A percentile compares a stretch with the other conserved stretches of the same genome.
phyloP scores from a whole-genome alignment of 2,888 invertebrate species.

The Clostera curtula region DNA sequence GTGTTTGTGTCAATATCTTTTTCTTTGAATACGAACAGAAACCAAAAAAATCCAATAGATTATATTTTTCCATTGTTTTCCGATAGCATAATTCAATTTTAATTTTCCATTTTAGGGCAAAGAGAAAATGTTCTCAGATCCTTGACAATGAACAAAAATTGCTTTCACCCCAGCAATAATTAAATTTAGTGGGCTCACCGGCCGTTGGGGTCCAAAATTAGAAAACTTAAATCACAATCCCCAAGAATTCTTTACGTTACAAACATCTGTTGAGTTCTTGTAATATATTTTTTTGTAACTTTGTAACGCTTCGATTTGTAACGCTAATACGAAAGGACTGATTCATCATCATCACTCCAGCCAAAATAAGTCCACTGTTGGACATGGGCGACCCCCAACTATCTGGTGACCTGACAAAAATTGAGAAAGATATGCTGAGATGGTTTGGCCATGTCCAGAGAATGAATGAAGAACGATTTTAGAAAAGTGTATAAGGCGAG shows the following conservation, averaged over 20 bases:
- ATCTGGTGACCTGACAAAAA: too few relatives aligned
- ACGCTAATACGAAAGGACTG: too few relatives aligned
- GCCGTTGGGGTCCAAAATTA: conserved; percentile 30
- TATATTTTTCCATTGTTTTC: conserved; percentile 7
- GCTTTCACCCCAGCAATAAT: conserved; percentile 26
- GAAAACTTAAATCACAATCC: conserved; percentile 32
- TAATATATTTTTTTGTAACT: conserved; percentile 19
- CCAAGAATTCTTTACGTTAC: conserved; percentile 23
- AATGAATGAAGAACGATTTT: too few relatives aligned
- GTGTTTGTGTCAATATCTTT: too few relatives aligned
- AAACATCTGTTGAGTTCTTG: conserved; percentile 29
- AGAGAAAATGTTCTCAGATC: conserved; percentile 3
- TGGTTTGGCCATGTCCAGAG: too few relatives aligned
- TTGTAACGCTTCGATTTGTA: too few relatives aligned
- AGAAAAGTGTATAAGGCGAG: too few relatives aligned
- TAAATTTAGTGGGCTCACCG: conserved; percentile 26
- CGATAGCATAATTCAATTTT: conserved; percentile 9
- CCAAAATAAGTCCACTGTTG: too few relatives aligned
- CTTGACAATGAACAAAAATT: conserved; percentile 10
- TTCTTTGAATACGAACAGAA: too few relatives aligned
- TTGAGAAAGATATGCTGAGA: too few relatives aligned
- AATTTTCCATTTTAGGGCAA: conserved; percentile 2
- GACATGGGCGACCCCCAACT: too few relatives aligned
- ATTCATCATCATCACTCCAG: too few relatives aligned
- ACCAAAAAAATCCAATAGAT: neutral